Conservation (phyloP, 2,113 vertebrate species). For the Aleadryas rufinucha region DNA sequence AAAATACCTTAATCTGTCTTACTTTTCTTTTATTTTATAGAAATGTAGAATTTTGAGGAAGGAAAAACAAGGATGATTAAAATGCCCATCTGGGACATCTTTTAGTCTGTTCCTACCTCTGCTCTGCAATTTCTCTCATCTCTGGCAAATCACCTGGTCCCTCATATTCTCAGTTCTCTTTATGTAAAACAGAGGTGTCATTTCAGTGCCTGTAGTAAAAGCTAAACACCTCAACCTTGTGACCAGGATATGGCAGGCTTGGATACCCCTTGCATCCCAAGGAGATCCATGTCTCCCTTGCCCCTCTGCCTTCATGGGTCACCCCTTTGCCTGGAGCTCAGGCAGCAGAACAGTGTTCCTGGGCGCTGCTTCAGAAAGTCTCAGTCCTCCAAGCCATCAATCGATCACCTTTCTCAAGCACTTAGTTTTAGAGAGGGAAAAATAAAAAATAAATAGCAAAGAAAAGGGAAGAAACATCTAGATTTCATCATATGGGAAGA, state of each 20-base stretch:
- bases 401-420: constrained; percentile 13
- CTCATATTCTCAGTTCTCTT: background rate
- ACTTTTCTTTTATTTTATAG: background rate
- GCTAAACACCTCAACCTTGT: background rate
- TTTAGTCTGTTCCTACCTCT: background rate
- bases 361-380: background rate
- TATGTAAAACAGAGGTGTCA: background rate
- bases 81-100: background rate
- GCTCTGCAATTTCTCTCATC: background rate
- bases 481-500: background rate
- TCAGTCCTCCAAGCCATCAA: background rate
- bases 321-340: background rate
- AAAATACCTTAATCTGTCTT: background rate
- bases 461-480: no score
- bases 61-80: background rate
- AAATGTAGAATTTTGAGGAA: background rate
- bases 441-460: constrained; percentile 21
- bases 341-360: background rate
- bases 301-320: background rate
- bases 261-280: background rate
- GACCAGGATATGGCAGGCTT: background rate
- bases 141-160: background rate
- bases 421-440: constrained; percentile 4
- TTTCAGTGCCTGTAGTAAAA: background rate
- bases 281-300: rapidly evolving